A percentile compares a stretch with the other conserved stretches of the same genome.
Conservation (phyloP, 2,113 vertebrate genomes). For the Scomber japonicus region DNA sequence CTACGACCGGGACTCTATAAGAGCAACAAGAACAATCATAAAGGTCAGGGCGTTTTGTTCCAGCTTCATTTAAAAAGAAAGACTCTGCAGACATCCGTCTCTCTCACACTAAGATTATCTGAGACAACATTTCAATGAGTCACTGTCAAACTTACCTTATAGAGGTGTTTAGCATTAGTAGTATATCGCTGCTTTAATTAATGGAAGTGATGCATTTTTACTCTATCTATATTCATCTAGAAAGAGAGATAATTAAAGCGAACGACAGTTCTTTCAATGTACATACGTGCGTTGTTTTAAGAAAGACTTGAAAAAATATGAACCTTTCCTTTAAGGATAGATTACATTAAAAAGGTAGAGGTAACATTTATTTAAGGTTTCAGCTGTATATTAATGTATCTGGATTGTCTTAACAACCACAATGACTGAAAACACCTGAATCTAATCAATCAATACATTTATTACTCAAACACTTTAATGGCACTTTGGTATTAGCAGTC, state of each 20-base stretch:
- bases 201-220: too few relatives aligned
- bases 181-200: background rate
- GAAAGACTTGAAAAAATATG: too few relatives aligned
- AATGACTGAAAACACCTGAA: background rate
- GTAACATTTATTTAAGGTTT: background rate
- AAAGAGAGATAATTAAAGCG: too few relatives aligned
- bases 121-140: background rate
- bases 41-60: slow-evolving; percentile 43
- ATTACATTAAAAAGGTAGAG: background rate
- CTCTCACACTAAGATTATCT: background rate
- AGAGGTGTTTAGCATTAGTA: background rate
- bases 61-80: slow-evolving; percentile 17
- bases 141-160: background rate
- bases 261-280: too few relatives aligned
- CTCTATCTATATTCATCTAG: too few relatives aligned
- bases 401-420: background rate
- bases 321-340: too few relatives aligned
- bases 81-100: background rate
- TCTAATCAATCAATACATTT: background rate
- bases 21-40: slow-evolving; percentile 8
- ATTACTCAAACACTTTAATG: too few relatives aligned
- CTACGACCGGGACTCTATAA: slow-evolving; percentile 11
- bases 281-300: too few relatives aligned
- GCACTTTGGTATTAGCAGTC: too few relatives aligned
- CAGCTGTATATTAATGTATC: background rate